Evolutionary conservation across 2,113 vertebrate genomes (phyloP), one percentile per base, ranked within the genome.

Genomic region (Canis aureus): DNA sequence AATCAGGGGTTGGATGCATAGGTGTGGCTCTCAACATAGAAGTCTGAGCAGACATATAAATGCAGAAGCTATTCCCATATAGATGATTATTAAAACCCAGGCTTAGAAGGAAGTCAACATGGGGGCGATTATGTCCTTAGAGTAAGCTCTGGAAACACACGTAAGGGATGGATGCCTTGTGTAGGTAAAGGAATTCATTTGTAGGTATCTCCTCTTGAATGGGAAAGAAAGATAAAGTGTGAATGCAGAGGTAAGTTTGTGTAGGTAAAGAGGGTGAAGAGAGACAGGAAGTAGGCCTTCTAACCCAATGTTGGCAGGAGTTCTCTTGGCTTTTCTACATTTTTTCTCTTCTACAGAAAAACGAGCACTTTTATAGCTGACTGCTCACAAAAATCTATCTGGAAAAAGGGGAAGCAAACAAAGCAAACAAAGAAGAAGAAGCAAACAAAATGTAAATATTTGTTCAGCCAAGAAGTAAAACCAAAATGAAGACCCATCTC

Each of bases 281-380:
- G 17, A 57, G 43, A 80, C 73, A 51, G 62, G 82, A 57, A 67
- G 59, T 5, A 53, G n/a, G 64, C 4, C 51, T 85, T 80, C 93
- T 64, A 23, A 51, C 43, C 32, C 1, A 9, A 29, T 25, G 67
- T 15, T 69, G 57, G 55, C 38, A 23, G 38, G 32, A 69, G 16
- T 67, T 93, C 86, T 51, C 62, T 71, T n/a, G 20, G 7, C 69
- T 79, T 32, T 64, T 69, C 62, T 95, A 11, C 35, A 25, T 60
- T 80, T 84, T 66, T 85, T 95, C 38, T 93, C 12, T 80, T 74
- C 51, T 69, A 16, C 19, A 80, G 92, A 60, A 73, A 82, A 96
- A 51, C 64, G 55, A 93, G n/a, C 85, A 53, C 59, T 85, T 71
- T 81, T 20, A 35, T 51, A 53, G 49, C 57, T 73, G 49, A 71